phyloP scores from a whole-genome alignment of 2,797 vertebrate species.

The Pygocentrus nattereri region DNA sequence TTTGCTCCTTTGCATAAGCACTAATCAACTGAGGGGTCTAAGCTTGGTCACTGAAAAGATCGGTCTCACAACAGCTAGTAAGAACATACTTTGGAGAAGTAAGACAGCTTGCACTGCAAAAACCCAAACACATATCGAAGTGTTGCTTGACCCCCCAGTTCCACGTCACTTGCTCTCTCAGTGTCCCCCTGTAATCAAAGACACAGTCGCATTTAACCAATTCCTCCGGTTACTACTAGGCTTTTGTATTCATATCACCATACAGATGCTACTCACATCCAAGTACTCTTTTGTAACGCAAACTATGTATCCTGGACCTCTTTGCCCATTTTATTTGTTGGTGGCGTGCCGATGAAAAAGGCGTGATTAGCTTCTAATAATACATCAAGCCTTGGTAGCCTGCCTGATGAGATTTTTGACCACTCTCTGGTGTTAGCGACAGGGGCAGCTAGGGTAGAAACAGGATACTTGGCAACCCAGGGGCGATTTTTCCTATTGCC shows the following conservation, averaged over 20 bases:
- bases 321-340: slow-evolving; percentile 64
- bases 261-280: not conserved
- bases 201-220: slow-evolving; percentile 25
- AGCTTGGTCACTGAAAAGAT: slow-evolving; percentile 41
- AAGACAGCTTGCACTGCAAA: slow-evolving; percentile 18
- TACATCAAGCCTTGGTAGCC: slow-evolving; percentile 29
- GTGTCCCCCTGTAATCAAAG: slow-evolving; percentile 14
- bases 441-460: not conserved
- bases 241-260: slow-evolving; percentile 35
- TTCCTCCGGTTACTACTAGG: not conserved
- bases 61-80: slow-evolving; percentile 18
- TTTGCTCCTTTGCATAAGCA: slow-evolving; percentile 71
- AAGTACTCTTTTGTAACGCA: slow-evolving; percentile 22
- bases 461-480: slow-evolving; percentile 31
- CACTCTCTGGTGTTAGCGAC: slow-evolving; percentile 27
- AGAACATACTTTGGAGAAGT: not conserved
- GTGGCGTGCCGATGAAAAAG: slow-evolving; percentile 57
- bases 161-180: slow-evolving; percentile 11
- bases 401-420: slow-evolving; percentile 23
- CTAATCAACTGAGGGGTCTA: slow-evolving; percentile 46
- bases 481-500: slow-evolving; percentile 58
- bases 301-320: slow-evolving; percentile 27
- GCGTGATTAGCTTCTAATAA: slow-evolving; percentile 10
- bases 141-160: slow-evolving; percentile 35
- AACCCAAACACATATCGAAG: slow-evolving; percentile 34